Percentiles rank a stretch among this genome's conserved stretches.
Evolutionary conservation across 2,888 invertebrate species (phyloP).

Genomic region (Cheilosia urbana): DNA sequence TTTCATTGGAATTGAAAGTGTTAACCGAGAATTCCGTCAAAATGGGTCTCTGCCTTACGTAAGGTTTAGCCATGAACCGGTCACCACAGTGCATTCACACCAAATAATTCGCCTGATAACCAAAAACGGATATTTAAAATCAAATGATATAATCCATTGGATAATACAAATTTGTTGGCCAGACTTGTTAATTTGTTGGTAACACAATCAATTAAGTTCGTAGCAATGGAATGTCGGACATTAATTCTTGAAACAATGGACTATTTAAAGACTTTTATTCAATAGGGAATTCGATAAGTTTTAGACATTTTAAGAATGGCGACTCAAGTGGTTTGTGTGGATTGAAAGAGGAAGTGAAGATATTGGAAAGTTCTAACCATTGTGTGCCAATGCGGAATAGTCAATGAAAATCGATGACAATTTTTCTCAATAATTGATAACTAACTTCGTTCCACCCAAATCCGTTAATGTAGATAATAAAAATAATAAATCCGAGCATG

Average conservation of each 20-base stretch:
- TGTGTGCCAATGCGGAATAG: too few relatives aligned
- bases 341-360: too few relatives aligned
- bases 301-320: too few relatives aligned
- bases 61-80: constrained; percentile 8
- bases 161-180: not conserved
- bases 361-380: too few relatives aligned
- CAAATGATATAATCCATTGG: not conserved
- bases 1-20: not conserved
- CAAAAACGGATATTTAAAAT: not conserved
- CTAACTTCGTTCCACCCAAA: too few relatives aligned
- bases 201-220: not conserved
- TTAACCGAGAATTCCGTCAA: not conserved
- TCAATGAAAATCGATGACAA: too few relatives aligned
- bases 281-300: not conserved
- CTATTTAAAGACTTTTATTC: not conserved
- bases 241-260: not conserved
- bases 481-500: too few relatives aligned
- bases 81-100: constrained; percentile 15
- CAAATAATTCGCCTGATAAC: not conserved
- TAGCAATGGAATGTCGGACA: constrained; percentile 6
- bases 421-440: too few relatives aligned
- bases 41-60: not conserved
- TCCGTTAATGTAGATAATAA: too few relatives aligned
- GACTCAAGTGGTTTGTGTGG: too few relatives aligned
- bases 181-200: too few relatives aligned